phyloP scores from a whole-genome alignment of 2,888 invertebrate genomes.

The Tetheella fluctuosa region DNA sequence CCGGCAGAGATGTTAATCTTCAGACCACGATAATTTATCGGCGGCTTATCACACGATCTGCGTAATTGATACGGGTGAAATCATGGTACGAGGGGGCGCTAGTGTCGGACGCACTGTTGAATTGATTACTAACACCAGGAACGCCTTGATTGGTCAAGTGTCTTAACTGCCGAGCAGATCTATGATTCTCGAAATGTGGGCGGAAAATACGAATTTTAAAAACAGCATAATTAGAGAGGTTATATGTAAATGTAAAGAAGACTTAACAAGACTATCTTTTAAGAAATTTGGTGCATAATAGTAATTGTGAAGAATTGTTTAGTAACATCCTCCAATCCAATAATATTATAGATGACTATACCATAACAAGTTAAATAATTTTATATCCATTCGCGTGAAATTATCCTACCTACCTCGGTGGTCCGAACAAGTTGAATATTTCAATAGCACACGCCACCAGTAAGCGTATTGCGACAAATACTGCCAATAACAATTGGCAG shows the following conservation, averaged over 20 bases:
- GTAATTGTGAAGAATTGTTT: no score
- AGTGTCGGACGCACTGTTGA: conserved; percentile 32
- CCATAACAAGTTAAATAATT: conserved; percentile 11
- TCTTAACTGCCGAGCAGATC: not conserved
- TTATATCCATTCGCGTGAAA: conserved; percentile 12
- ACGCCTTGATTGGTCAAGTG: conserved; percentile 7
- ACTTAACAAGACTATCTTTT: no score
- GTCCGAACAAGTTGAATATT: conserved; percentile 39
- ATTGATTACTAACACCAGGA: not conserved
- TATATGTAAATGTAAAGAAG: no score
- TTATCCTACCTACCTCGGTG: conserved; percentile 34
- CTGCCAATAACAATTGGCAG: conserved; percentile 69
- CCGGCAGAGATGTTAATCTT: conserved; percentile 61
- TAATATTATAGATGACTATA: not conserved
- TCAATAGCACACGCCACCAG: conserved; percentile 47
- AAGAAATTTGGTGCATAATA: no score
- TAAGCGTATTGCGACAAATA: conserved; percentile 63
- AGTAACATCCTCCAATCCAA: not conserved
- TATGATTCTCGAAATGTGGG: not conserved
- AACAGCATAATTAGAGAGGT: no score
- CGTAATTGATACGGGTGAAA: conserved; percentile 76
- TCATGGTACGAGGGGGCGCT: conserved; percentile 53
- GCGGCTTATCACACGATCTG: conserved; percentile 70
- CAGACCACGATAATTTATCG: conserved; percentile 68
- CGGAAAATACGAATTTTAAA: not conserved